Evolutionary conservation across 2,113 vertebrate genomes (phyloP).

Genomic region (Channa argus): DNA sequence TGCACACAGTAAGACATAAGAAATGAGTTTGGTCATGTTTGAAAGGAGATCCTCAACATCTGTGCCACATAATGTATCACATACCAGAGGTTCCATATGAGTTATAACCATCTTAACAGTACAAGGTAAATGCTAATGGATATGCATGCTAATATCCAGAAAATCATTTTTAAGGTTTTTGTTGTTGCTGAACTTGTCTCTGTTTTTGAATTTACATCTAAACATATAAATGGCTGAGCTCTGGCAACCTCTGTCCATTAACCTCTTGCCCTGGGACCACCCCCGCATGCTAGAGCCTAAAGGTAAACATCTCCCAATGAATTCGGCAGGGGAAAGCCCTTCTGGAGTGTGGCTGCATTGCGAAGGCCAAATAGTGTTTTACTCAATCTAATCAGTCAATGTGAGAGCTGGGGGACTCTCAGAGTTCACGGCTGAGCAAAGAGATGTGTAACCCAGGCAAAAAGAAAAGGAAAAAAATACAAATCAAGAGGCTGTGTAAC

Average conservation of each 20-base stretch:
- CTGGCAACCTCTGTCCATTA: slow-evolving; percentile 58
- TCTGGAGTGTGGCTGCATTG: slow-evolving; percentile 52
- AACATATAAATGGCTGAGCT: slow-evolving; percentile 52
- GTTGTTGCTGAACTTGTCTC: not conserved
- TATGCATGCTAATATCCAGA: too few relatives aligned
- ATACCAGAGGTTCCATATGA: slow-evolving; percentile 70
- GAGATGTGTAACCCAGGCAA: slow-evolving; percentile 31
- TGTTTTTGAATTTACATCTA: slow-evolving; percentile 39
- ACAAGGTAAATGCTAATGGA: slow-evolving; percentile 31
- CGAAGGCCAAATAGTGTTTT: slow-evolving; percentile 74
- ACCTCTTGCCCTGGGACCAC: slow-evolving; percentile 56
- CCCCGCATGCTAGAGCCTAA: slow-evolving; percentile 60
- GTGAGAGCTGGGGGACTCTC: slow-evolving; percentile 47
- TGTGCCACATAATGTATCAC: slow-evolving; percentile 76
- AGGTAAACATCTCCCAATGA: slow-evolving; percentile 76
- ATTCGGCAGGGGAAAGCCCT: slow-evolving; percentile 57
- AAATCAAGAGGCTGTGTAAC: slow-evolving; percentile 21
- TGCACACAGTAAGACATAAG: slow-evolving; percentile 49
- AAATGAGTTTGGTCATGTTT: slow-evolving; percentile 60
- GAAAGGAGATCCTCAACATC: slow-evolving; percentile 69
- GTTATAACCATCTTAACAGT: slow-evolving; percentile 62
- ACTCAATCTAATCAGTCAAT: slow-evolving; percentile 70
- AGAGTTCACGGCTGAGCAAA: slow-evolving; percentile 54
- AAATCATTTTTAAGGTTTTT: not conserved
- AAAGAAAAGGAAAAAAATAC: slow-evolving; percentile 7